Base-by-base conservation (phyloP, 2,888 invertebrate species). In the Acleris literana region DNA sequence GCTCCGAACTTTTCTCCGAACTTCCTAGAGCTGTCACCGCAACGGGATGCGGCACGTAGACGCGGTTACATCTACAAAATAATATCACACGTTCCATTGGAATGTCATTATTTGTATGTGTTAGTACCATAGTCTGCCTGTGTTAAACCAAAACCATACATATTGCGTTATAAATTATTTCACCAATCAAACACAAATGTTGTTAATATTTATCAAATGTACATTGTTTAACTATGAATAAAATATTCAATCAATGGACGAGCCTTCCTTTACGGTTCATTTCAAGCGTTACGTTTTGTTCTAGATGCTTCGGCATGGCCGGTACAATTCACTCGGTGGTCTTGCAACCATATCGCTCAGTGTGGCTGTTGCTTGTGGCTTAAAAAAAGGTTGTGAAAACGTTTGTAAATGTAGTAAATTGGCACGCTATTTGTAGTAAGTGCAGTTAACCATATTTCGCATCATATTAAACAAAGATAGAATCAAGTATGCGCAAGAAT, bases 201-300 rank as follows among this genome's bases (percentile, higher is more conserved):
- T 39, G 39, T 39, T 39, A 39, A 13, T 39, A 39, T 39, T 13
- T 39, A 13, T 39, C 39, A 9, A 39, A 46, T 46, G 0, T n/a
- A 17, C 5, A 17, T 16, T 17, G n/a, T 46, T 46, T 46, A n/a
- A 46, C 17, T 46, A 17, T 46, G 2, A 46, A 1, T 17, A 46
- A 17, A 46, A 46, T 20, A 55, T 29, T 20, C 51, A 39, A 25
- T 22, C n/a, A 60, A 52, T 39, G 33, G 58, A 49, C 29, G 13
- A 51, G 18, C 13, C 55, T 20, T 22, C 5, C 18, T 18, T 48
- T 22, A 59, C 54, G 64, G 39, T 60, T 49, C 48, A 48, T 25
- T 59, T 48, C 25, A n/a, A 16, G n/a, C n/a, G 43, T 60, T 59
- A 64, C 64, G 64, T 64, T 59, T 25, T n/a, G 54, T 54, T 48